These are phyloP conservation scores for Sapajus apella DNA, from an alignment of 2,113 vertebrate species.

Conservation along the genomic window DNA sequence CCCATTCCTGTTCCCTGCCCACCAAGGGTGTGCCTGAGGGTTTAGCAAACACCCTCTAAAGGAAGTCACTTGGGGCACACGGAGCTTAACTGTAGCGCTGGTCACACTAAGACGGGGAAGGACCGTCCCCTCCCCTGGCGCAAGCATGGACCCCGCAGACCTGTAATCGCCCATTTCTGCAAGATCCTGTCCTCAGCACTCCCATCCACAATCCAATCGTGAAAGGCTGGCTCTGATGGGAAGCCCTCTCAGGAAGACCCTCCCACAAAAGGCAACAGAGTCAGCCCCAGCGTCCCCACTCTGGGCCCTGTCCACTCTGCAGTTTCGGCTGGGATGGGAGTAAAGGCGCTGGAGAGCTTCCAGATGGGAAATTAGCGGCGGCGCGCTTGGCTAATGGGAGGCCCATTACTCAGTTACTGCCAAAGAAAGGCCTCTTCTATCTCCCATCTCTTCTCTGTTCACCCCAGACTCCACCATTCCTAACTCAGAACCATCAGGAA, in stretches of 20 bases:
- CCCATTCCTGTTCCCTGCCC: background rate
- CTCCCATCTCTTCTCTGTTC: background rate
- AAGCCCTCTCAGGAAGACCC: background rate
- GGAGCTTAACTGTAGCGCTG: background rate
- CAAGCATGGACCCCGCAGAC: background rate
- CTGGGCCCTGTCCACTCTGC: background rate
- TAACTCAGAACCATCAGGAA: conserved; percentile 23
- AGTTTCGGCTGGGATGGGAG: background rate
- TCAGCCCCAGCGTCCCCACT: background rate
- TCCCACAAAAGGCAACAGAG: background rate
- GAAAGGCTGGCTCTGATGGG: background rate
- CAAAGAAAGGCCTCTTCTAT: background rate
- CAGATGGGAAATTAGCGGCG: background rate
- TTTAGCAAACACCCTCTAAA: background rate
- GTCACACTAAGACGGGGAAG: background rate
- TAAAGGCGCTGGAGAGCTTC: background rate
- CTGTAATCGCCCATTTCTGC: background rate
- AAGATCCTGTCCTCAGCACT: background rate
- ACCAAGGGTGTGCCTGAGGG: background rate
- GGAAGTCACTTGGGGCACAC: background rate
- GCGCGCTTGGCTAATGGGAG: background rate
- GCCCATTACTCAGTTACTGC: background rate
- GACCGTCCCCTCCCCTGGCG: background rate
- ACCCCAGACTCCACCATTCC: background rate
- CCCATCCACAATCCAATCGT: background rate